phyloP scores from a whole-genome alignment of 2,797 vertebrate genomes.

The Paramormyrops hopkinsi region DNA sequence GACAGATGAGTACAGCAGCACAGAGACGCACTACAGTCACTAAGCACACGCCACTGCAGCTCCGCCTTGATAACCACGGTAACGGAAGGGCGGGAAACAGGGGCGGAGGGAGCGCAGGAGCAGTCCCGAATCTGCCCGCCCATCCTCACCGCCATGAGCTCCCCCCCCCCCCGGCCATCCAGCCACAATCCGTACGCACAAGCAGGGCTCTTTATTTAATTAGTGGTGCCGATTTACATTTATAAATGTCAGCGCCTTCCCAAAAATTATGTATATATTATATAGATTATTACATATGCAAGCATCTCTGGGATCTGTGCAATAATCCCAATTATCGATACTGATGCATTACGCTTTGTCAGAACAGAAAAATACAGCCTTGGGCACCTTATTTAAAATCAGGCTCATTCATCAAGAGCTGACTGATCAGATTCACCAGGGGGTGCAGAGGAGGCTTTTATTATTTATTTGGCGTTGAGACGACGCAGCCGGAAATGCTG shows the following conservation, averaged over 20 bases:
- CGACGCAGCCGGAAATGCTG: not conserved
- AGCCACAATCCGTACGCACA: not conserved
- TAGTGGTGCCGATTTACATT: conserved; percentile 6
- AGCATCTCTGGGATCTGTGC: conserved; percentile 9
- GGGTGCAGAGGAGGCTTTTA: not conserved
- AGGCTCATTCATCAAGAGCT: conserved; percentile 12
- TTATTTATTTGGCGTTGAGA: conserved; percentile 5
- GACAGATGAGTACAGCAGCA: not conserved
- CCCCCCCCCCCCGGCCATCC: not conserved
- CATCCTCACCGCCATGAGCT: not conserved
- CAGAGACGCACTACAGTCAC: not conserved
- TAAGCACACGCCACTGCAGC: not conserved
- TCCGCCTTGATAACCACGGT: not conserved
- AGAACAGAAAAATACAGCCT: conserved; percentile 7
- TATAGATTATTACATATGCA: conserved; percentile 14
- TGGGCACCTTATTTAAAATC: conserved; percentile 10
- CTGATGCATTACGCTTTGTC: conserved; percentile 14
- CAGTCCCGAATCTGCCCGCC: not conserved
- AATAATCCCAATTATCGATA: conserved; percentile 20
- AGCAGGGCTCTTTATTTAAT: conserved; percentile 4
- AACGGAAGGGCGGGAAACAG: not conserved
- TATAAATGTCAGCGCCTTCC: conserved; percentile 12
- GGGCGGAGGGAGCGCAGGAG: not conserved
- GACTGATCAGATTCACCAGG: conserved; percentile 8
- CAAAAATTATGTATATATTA: conserved; percentile 6